A percentile compares a stretch with the other conserved stretches of the same genome.
phyloP scores from a whole-genome alignment of 2,888 invertebrate genomes.

The Stramonita haemastoma region DNA sequence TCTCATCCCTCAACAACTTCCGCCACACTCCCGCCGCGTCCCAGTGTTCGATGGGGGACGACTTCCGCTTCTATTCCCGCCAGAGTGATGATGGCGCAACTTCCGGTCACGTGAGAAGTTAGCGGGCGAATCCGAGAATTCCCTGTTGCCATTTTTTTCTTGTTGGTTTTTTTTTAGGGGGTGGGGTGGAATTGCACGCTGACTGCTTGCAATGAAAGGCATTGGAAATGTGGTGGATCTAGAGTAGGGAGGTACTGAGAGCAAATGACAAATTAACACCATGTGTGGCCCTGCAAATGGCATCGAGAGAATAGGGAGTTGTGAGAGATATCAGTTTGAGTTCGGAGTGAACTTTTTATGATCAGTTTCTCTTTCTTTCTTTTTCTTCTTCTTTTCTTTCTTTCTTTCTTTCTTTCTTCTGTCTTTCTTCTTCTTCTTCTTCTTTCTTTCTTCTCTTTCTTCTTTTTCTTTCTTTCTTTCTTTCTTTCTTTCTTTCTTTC shows the following conservation, averaged over 20 bases:
- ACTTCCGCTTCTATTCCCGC: slow-evolving; percentile 42
- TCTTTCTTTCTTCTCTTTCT: no score
- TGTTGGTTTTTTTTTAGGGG: background rate
- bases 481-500: background rate
- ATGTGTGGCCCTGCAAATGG: background rate
- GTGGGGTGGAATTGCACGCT: background rate
- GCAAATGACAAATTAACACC: slow-evolving; percentile 6
- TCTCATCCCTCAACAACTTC: slow-evolving; percentile 39
- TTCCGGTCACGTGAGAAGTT: slow-evolving; percentile 33
- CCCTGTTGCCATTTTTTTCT: slow-evolving; percentile 12
- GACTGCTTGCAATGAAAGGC: background rate
- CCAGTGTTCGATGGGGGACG: slow-evolving; percentile 30
- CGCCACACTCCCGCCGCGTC: slow-evolving; percentile 37
- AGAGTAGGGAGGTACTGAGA: background rate
- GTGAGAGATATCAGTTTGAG: no score
- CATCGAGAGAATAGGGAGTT: background rate
- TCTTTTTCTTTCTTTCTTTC: background rate
- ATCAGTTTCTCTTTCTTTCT: no score
- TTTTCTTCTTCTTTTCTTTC: no score
- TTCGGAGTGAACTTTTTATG: no score
- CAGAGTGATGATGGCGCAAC: slow-evolving; percentile 33
- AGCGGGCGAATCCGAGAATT: slow-evolving; percentile 16
- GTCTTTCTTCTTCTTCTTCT: no score
- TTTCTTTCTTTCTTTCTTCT: no score
- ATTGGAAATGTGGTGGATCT: background rate